phyloP scores from a whole-genome alignment of 2,113 vertebrate genomes.

The Pangasianodon gigas region DNA sequence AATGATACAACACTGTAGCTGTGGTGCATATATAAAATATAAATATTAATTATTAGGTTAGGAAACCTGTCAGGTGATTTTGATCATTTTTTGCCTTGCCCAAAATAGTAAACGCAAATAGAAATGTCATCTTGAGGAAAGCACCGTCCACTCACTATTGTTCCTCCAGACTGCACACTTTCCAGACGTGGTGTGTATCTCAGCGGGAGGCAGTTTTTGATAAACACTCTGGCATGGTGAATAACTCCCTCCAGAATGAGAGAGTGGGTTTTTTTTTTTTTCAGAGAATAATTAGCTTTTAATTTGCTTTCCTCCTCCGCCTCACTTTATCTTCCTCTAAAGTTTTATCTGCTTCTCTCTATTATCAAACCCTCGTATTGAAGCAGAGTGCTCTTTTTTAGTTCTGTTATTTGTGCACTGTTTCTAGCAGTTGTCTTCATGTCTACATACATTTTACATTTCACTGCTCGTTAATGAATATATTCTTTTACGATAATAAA shows the following conservation, averaged over 20 bases:
- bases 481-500: neutral
- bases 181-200: constrained; percentile 60
- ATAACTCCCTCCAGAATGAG: constrained; percentile 53
- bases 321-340: constrained; percentile 26
- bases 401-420: constrained; percentile 26
- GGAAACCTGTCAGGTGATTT: neutral
- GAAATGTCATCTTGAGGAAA: neutral
- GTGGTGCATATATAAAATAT: neutral
- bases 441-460: neutral
- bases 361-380: constrained; percentile 27
- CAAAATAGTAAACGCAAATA: neutral
- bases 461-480: neutral
- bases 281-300: constrained; percentile 67
- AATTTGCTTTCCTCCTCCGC: constrained; percentile 51
- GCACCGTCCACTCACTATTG: constrained; percentile 18
- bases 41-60: neutral
- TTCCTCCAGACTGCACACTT: constrained; percentile 56
- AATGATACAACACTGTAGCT: neutral
- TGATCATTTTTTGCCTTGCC: neutral
- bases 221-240: constrained; percentile 63
- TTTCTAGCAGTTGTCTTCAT: neutral
- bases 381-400: constrained; percentile 34
- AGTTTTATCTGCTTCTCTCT: neutral
- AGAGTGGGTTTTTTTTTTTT: constrained; percentile 40
- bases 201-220: constrained; percentile 56